A percentile compares a stretch with the other conserved stretches of the same genome.
Evolutionary conservation across 1,140 invertebrate genomes (phyloP).

Genomic region (Mactra quadrangularis): DNA sequence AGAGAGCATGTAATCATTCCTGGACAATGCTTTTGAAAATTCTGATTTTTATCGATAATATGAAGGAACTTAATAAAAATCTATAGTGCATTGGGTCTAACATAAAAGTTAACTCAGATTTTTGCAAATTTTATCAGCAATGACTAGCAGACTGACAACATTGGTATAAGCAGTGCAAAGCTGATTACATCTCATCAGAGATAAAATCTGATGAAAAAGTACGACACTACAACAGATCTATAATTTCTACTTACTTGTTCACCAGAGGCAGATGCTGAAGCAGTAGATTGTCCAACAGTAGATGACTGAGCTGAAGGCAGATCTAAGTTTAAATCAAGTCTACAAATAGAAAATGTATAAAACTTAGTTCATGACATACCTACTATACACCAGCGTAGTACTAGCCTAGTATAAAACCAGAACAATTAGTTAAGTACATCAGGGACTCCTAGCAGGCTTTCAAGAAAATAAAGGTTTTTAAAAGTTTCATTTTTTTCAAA

Average conservation of each 20-base stretch:
- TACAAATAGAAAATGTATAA: conserved; percentile 84
- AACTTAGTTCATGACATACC: not conserved
- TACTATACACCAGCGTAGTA: not conserved
- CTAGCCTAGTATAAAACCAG: not conserved
- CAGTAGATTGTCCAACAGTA: conserved; percentile 84
- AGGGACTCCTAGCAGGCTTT: not conserved
- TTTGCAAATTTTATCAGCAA: too few species aligned
- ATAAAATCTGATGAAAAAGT: too few species aligned
- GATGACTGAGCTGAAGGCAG: conserved; percentile 92
- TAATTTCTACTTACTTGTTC: conserved; percentile 83
- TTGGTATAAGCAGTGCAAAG: too few species aligned
- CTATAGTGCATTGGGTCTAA: too few species aligned
- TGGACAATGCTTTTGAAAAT: not conserved
- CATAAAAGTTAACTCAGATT: too few species aligned
- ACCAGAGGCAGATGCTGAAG: conserved; percentile 74
- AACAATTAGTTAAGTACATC: not conserved
- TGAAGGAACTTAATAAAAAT: too few species aligned
- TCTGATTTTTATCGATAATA: too few species aligned
- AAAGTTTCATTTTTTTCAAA: not conserved
- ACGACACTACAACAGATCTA: too few species aligned
- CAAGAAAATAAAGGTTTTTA: not conserved
- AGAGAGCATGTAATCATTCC: not conserved
- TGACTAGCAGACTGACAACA: too few species aligned
- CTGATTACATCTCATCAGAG: too few species aligned
- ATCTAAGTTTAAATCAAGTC: conserved; percentile 98